Evolutionary conservation across 1,140 invertebrate species (phyloP).

Genomic region (Lerema accius): DNA sequence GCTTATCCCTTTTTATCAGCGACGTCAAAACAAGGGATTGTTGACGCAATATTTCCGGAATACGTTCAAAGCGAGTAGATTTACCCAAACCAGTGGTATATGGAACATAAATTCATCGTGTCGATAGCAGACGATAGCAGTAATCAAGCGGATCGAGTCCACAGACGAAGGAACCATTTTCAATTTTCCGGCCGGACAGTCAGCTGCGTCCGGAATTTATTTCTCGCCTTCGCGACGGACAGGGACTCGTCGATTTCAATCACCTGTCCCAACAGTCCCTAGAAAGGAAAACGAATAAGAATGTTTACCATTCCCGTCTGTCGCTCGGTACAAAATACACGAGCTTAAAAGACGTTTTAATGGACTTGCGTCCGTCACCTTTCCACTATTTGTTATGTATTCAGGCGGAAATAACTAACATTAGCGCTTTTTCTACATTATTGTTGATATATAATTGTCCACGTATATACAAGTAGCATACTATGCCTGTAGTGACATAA

Average conservation of each 20-base stretch:
- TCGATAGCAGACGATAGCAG: slow-evolving; percentile 32
- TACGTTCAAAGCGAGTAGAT: slow-evolving; percentile 9
- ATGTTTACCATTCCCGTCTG: slow-evolving; percentile 27
- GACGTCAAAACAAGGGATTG: background rate
- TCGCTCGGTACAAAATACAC: slow-evolving; percentile 6
- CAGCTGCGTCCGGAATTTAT: slow-evolving; percentile 66
- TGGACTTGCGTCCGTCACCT: slow-evolving; percentile 8
- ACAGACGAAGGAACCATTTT: slow-evolving; percentile 46
- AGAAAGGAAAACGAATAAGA: slow-evolving; percentile 49
- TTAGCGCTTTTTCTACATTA: background rate
- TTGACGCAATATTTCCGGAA: slow-evolving; percentile 1
- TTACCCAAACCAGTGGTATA: slow-evolving; percentile 9
- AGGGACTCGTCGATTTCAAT: slow-evolving; percentile 61
- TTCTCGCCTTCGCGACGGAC: slow-evolving; percentile 52
- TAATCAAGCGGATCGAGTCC: slow-evolving; percentile 41
- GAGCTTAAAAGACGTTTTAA: slow-evolving; percentile 29
- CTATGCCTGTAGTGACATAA: no score
- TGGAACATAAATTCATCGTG: slow-evolving; percentile 36
- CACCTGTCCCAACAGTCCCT: slow-evolving; percentile 48
- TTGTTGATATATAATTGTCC: background rate
- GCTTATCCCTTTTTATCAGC: background rate
- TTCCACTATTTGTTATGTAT: slow-evolving; percentile 14
- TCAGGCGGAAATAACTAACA: slow-evolving; percentile 12
- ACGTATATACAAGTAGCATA: background rate
- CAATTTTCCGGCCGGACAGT: slow-evolving; percentile 65